Conservation (phyloP, 2,888 invertebrate genomes). For the Seira sanloemensis region DNA sequence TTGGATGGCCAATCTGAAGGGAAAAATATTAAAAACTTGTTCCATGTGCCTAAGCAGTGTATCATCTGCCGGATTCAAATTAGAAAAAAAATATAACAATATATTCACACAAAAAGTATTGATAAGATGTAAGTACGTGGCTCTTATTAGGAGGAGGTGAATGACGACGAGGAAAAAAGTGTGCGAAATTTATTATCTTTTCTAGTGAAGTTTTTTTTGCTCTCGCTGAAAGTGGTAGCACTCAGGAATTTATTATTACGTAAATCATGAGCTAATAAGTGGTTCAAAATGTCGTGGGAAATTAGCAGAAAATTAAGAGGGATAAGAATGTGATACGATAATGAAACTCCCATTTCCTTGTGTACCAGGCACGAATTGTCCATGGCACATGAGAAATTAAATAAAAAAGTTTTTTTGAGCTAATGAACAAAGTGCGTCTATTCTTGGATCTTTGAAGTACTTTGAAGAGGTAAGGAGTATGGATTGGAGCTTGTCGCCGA, state of each 20-base stretch:
- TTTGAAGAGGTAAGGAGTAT: too few relatives aligned
- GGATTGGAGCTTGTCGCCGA: too few relatives aligned
- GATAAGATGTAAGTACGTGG: background rate
- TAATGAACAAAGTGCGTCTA: too few relatives aligned
- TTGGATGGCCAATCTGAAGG: background rate
- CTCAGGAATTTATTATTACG: conserved; percentile 60
- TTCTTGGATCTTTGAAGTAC: too few relatives aligned
- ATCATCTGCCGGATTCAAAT: background rate
- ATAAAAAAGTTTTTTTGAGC: too few relatives aligned
- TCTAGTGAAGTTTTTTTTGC: conserved; percentile 36
- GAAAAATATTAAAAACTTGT: too few relatives aligned
- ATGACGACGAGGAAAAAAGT: conserved; percentile 7
- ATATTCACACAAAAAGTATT: background rate
- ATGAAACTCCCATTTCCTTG: too few relatives aligned
- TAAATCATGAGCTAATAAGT: conserved; percentile 61
- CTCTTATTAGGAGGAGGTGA: background rate
- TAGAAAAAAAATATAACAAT: background rate
- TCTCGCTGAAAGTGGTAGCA: conserved; percentile 41
- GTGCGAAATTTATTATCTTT: conserved; percentile 51
- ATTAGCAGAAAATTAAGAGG: conserved; percentile 58
- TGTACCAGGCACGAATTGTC: too few relatives aligned
- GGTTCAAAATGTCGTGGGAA: conserved; percentile 63
- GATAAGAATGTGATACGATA: conserved; percentile 17
- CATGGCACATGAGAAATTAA: too few relatives aligned
- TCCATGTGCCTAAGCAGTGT: background rate